Evolutionary conservation across 30 jellyfish, hydroid and myxozoan species (phyloP), one percentile per base, ranked within the genome.

Genomic region (Catostylus mosaicus): DNA sequence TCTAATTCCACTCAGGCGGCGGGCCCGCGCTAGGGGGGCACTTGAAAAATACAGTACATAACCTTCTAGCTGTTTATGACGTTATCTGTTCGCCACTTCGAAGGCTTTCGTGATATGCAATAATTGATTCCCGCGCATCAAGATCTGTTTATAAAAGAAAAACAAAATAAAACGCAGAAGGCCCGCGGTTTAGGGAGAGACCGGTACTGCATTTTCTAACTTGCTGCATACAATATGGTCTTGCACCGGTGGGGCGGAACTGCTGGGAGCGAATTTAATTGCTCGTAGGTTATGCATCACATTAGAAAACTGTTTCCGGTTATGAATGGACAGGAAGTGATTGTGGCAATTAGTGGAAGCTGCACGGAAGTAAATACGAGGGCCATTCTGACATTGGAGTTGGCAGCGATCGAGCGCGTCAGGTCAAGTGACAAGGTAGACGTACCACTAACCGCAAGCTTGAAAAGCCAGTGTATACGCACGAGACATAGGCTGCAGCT

Each of bases 241-340:
- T 73, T 30, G 26, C 73, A 73, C 59, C 74, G 71, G 56, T 20
- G 60, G 27, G 85, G 85, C 54, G 63, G 85, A 73, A 45, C 50
- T 24, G 59, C 35, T 37, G 37, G 18, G 85, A 22, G 29, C 1
- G 35, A 27, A 33, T n/a, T 30, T 18, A 33, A 38, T 40, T 33
- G 74, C 33, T 34, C 57, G 18, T 60, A 76, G 77, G 77, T 67
- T 29, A 76, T 76, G 85, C 59, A 73, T 56, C 2, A 18, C 57
- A 76, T 27, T 34, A 38, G 34, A 7, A 2, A 45, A 34, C 56
- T 33, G 40, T 27, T 76, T 76, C 87, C 87, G 78, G 87, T 76
- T 76, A 45, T 60, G 78, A 57, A 54, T 76, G 87, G 87, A 76
- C 77, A 76, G 87, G 87, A 76, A 76, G 87, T 76, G 77, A 46